A percentile compares a stretch with the other conserved stretches of the same genome.
These are phyloP conservation scores for Pachypanchax playfairii DNA, from an alignment of 2,113 vertebrate species.

Conservation along the genomic window DNA sequence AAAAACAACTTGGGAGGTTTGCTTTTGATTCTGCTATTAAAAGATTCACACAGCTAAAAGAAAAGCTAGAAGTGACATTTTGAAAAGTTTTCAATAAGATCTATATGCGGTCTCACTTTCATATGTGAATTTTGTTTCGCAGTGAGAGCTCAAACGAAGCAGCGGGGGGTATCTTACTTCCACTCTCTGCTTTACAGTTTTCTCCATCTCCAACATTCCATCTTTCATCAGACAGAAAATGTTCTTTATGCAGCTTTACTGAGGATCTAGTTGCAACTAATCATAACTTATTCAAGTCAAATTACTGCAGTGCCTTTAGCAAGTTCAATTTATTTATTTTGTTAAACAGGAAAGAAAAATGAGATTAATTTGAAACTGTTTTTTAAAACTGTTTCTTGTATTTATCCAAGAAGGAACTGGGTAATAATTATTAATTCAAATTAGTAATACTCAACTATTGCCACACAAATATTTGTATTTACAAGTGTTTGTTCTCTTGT, in stretches of 20 bases:
- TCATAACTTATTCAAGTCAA: slow-evolving; percentile 28
- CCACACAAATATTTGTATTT: neutral
- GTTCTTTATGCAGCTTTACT: slow-evolving; percentile 34
- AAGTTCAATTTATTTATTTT: neutral
- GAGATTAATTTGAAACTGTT: slow-evolving; percentile 1
- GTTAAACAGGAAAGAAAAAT: neutral
- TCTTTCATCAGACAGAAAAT: slow-evolving; percentile 19
- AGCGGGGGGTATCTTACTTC: slow-evolving; percentile 32
- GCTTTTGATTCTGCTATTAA: slow-evolving; percentile 1
- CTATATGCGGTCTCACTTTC: neutral
- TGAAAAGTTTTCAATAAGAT: slow-evolving; percentile 1
- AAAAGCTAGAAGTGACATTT: slow-evolving; percentile 4
- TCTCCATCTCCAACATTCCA: slow-evolving; percentile 17
- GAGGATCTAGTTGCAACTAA: slow-evolving; percentile 21
- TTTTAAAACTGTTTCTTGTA: neutral
- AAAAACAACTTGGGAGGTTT: slow-evolving; percentile 1
- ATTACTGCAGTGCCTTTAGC: neutral
- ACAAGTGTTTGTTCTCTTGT: neutral
- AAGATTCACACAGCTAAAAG: neutral
- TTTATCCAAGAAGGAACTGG: neutral
- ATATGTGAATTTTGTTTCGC: slow-evolving; percentile 9
- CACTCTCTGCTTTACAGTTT: slow-evolving; percentile 12
- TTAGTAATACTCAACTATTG: neutral
- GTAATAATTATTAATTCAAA: neutral
- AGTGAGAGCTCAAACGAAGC: slow-evolving; percentile 4